Conservation (phyloP, 2,888 invertebrate species). For the Spisula solida region DNA sequence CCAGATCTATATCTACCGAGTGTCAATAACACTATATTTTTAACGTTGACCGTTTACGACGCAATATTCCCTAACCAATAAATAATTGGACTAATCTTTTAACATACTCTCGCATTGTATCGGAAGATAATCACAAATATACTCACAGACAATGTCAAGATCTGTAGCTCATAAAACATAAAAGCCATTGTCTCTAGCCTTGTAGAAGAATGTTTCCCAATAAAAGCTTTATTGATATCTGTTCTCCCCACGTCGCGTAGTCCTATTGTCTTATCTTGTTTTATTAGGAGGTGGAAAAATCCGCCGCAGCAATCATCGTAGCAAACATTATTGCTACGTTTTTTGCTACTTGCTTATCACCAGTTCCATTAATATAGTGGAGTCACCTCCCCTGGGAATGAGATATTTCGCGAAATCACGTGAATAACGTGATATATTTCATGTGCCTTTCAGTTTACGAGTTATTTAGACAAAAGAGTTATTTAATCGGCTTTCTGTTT, state of each 20-base stretch:
- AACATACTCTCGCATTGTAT: background rate
- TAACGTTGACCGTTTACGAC: too few relatives aligned
- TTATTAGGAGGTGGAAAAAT: slow-evolving; percentile 10
- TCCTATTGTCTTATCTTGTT: slow-evolving; percentile 10
- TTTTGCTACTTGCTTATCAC: background rate
- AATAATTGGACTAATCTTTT: background rate
- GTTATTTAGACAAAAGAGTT: background rate
- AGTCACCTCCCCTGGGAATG: slow-evolving; percentile 4
- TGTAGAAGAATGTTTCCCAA: slow-evolving; percentile 3
- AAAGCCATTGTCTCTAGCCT: background rate
- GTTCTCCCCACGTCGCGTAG: background rate
- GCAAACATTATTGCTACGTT: slow-evolving; percentile 16
- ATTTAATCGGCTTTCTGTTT: background rate
- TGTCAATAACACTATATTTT: too few relatives aligned
- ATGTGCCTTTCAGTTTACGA: background rate
- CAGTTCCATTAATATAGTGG: slow-evolving; percentile 3
- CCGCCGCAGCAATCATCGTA: background rate
- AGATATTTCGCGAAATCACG: slow-evolving; percentile 6
- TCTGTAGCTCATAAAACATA: background rate
- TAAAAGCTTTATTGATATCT: slow-evolving; percentile 8
- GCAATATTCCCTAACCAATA: background rate
- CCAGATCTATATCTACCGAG: too few relatives aligned
- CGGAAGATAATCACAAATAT: background rate
- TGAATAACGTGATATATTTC: slow-evolving; percentile 12
- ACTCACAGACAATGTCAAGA: slow-evolving; percentile 3